Evolutionary conservation across 2,888 invertebrate genomes (phyloP), one percentile per base, ranked within the genome.

Genomic region (Punctoribates punctum): DNA sequence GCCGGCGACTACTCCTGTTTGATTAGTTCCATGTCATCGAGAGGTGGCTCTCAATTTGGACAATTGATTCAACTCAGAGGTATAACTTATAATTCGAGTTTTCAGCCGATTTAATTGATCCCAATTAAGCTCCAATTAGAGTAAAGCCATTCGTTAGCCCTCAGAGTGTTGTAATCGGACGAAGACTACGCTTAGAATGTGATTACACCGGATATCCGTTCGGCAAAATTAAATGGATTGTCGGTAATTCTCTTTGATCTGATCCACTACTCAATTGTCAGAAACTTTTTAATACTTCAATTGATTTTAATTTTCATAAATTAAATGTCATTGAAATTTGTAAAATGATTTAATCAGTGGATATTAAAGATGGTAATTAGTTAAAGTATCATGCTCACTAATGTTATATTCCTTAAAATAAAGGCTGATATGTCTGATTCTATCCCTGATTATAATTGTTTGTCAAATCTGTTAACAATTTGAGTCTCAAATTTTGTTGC

Each of bases 11-110:
- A 76, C 20, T 9, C 46, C 13, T 76, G 76, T 29, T 13, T n/a
- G n/a, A 72, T 48, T 17, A 70, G 42, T 20, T 17, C 62, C 1
- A 72, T 75, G 20, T 27, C 54, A 29, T 29, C 6, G 0, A 38
- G 34, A 42, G 67, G 75, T 48, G 75, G 75, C 25, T 57, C 54
- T n/a, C 75, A 72, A 67, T 54, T 73, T 62, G 76, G 76, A 27
- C 72, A 73, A 62, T 42, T 57, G 11, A 73, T 76, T 23, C 60
- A 76, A 60, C 54, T 76, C 17, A 46, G 76, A 51, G 76, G 76
- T 76, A 62, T 25, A n/a, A 13, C 3, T 29, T 8, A 62, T n/a
- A n/a, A n/a, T n/a, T n/a, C n/a, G n/a, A n/a, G n/a, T n/a, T n/a
- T n/a, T n/a, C n/a, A n/a, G n/a, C n/a, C n/a, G n/a, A n/a, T n/a